Base-by-base conservation (phyloP, 1,140 invertebrate genomes). In the Eriosoma lanigerum region DNA sequence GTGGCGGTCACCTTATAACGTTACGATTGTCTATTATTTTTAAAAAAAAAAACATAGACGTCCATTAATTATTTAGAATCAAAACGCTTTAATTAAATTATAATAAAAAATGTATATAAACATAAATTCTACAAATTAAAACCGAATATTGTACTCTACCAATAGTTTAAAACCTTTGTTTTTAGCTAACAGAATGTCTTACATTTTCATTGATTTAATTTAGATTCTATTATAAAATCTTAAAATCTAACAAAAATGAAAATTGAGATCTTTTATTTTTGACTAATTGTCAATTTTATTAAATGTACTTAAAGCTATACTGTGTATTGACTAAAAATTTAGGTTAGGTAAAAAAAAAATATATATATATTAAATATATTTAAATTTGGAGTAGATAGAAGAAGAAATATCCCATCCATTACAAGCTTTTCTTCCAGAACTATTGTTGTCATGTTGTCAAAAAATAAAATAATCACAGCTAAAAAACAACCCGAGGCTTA, bases 101-200 rank as follows among this genome's bases (percentile, higher is more conserved):
- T 76, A 78, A 44, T 54, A 15, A 75, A 75, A 32, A 50, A 32
- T 4, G 21, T 76, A 78, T 78, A 62, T 62, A 78, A 44, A 46
- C 4, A 58, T 81, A 83, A 81, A 81, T 82, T 84, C 85, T 85
- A 85, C 84, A 82, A 88, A 89, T 92, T 93, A 78, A 62, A 78
- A 78, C 50, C 54, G 24, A n/a, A 78, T 78, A 78, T 62, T 62
- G 58, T 29, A 48, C 24, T 62, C 56, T 62, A n/a, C 56, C 9
- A 78, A 60, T 60, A 78, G 38, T 60, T 62, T 24, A 78, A 46
- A 60, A 78, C 21, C 38, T 46, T 44, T 52, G 46, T n/a, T 44
- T 66, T 60, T 62, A 76, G 52, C 38, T 78, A 78, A 60, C 38
- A 78, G 62, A 78, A 78, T 78, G 52, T 26, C 19, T 56, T 78